Conservation (phyloP, 2,113 vertebrate species). For the Nanorana parkeri region DNA sequence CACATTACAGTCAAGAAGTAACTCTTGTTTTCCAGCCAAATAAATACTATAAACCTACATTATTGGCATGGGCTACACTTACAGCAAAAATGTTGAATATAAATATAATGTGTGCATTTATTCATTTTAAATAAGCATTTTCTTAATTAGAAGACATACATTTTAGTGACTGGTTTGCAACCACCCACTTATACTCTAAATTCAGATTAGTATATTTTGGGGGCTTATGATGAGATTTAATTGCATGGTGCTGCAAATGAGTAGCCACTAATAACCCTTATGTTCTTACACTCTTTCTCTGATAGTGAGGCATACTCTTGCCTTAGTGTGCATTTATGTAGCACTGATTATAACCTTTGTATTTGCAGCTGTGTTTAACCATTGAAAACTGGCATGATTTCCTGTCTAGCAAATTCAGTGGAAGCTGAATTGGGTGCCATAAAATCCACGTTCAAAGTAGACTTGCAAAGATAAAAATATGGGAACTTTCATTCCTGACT, state of each 20-base stretch:
- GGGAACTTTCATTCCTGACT: too few relatives aligned
- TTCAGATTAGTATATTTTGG: slow-evolving; percentile 57
- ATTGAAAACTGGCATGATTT: slow-evolving; percentile 50
- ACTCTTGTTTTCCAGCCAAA: too few relatives aligned
- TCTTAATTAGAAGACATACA: neutral
- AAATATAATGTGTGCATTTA: neutral
- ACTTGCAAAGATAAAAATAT: too few relatives aligned
- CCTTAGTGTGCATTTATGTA: slow-evolving; percentile 51
- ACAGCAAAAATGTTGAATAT: neutral
- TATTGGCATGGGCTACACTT: neutral
- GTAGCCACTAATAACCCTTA: slow-evolving; percentile 65
- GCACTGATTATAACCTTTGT: slow-evolving; percentile 62
- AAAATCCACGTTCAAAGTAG: neutral
- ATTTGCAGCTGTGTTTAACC: slow-evolving; percentile 63
- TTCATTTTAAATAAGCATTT: neutral
- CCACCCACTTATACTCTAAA: slow-evolving; percentile 52
- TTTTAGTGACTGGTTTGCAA: slow-evolving; percentile 13
- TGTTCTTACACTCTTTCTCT: slow-evolving; percentile 60
- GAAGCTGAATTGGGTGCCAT: neutral
- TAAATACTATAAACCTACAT: too few relatives aligned
- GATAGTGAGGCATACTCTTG: neutral
- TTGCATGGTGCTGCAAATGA: slow-evolving; percentile 61
- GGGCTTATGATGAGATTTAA: slow-evolving; percentile 65
- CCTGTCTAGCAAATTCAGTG: neutral
- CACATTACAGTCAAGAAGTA: too few relatives aligned